Evolutionary conservation across 1,140 invertebrate species (phyloP).

Genomic region (Bombus confusus): DNA sequence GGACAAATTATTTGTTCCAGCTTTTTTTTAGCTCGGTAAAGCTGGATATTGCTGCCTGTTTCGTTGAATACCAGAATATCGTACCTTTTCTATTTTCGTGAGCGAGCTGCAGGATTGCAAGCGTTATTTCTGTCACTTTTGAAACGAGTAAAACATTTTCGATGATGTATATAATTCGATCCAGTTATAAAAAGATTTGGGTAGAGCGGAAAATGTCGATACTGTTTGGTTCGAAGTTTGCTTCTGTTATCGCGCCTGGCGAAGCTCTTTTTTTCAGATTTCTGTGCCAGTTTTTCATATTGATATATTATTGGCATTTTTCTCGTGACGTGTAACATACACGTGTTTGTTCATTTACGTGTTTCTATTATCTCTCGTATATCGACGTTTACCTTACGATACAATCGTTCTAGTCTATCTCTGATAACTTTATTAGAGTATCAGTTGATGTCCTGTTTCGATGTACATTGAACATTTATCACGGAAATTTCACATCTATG

Average conservation of each 20-base stretch:
- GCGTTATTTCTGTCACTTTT: background rate
- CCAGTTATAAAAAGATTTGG: background rate
- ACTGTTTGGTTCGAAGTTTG: background rate
- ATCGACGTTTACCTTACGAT: background rate
- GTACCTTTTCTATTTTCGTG: background rate
- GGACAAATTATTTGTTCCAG: slow-evolving; percentile 1
- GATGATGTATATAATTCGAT: background rate
- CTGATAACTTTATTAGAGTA: too few species aligned
- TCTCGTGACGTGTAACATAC: background rate
- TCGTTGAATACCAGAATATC: background rate
- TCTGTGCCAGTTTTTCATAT: background rate
- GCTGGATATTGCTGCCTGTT: background rate
- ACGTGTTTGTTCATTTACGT: background rate
- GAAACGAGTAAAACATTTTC: background rate
- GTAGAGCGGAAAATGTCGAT: background rate
- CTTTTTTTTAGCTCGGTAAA: slow-evolving; percentile 8
- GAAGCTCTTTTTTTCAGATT: background rate
- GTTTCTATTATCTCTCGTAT: background rate
- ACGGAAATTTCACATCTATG: background rate
- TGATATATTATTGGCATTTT: background rate
- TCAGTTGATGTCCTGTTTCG: too few species aligned
- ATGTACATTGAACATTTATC: too few species aligned
- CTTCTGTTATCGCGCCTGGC: too few species aligned
- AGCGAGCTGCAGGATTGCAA: too few species aligned
- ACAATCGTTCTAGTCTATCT: background rate